Conservation (phyloP, 2,797 vertebrate genomes). For the Lophius americanus region DNA sequence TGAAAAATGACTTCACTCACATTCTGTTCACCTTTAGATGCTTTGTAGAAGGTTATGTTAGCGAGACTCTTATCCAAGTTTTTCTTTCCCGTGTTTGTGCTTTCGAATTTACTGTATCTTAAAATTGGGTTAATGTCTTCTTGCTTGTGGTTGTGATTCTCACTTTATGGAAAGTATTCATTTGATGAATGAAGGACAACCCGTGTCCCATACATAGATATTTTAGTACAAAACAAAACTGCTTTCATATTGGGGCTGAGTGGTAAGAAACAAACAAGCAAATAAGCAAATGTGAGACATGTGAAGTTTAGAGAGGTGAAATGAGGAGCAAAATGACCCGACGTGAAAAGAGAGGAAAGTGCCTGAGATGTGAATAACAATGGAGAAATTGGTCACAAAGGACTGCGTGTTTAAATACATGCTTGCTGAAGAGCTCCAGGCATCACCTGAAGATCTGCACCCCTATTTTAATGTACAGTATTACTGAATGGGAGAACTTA, state of each 20-base stretch:
- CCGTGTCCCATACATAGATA: conserved; percentile 3
- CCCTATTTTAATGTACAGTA: conserved; percentile 24
- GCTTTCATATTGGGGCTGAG: conserved; percentile 2
- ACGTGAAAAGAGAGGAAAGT: conserved; percentile 26
- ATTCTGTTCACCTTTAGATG: neutral
- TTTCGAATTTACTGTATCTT: neutral
- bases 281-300: neutral
- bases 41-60: neutral
- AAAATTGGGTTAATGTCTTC: neutral
- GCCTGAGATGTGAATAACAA: conserved; percentile 23
- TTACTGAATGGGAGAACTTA: conserved; percentile 30
- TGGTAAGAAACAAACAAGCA: conserved; percentile 13
- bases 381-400: conserved; percentile 7
- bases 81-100: neutral
- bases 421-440: conserved; percentile 5
- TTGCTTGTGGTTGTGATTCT: neutral
- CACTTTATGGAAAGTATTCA: neutral
- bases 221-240: neutral
- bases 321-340: conserved; percentile 9
- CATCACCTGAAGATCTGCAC: conserved; percentile 22
- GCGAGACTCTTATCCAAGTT: neutral
- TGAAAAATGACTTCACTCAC: conserved; percentile 7
- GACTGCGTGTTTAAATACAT: conserved; percentile 27
- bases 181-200: conserved; percentile 4
- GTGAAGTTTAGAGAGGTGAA: conserved; percentile 12